phyloP scores from a whole-genome alignment of 1,140 invertebrate species.

The Penaeus japonicus region DNA sequence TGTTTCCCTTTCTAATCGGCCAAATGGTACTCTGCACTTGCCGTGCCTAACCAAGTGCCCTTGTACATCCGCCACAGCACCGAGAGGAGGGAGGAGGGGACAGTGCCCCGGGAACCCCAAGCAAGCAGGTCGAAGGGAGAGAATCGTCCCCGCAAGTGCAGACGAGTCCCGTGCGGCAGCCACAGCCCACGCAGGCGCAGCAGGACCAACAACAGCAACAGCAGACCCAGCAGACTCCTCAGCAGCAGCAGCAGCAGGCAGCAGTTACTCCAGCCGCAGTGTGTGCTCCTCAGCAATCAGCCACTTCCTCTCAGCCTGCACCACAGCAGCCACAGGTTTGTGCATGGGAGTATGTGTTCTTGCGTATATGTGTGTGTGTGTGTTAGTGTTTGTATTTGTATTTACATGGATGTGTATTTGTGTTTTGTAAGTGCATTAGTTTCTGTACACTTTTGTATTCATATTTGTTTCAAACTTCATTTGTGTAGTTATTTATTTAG shows the following conservation, averaged over 20 bases:
- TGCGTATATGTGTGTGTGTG: too few species aligned
- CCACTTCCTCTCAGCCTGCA: neutral
- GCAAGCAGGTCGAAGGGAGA: conserved; percentile 48
- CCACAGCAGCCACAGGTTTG: too few species aligned
- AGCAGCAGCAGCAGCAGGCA: neutral
- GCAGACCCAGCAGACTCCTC: neutral
- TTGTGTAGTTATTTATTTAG: too few species aligned
- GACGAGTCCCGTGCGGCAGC: conserved; percentile 31
- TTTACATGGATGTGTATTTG: too few species aligned
- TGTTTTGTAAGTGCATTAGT: too few species aligned
- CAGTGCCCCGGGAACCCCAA: conserved; percentile 48
- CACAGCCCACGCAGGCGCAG: neutral
- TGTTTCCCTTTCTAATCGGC: too few species aligned
- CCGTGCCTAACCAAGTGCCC: too few species aligned
- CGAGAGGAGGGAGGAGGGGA: conserved; percentile 34
- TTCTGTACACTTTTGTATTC: too few species aligned
- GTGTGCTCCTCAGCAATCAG: neutral
- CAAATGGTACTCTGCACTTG: too few species aligned
- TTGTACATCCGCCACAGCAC: neutral
- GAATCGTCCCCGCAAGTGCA: conserved; percentile 53
- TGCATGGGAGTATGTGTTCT: too few species aligned
- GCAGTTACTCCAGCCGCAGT: neutral
- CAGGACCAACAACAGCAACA: neutral
- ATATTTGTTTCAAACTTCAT: too few species aligned
- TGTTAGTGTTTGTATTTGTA: too few species aligned